Base-by-base conservation (phyloP, 2,888 invertebrate genomes). In the Agrochola litura region DNA sequence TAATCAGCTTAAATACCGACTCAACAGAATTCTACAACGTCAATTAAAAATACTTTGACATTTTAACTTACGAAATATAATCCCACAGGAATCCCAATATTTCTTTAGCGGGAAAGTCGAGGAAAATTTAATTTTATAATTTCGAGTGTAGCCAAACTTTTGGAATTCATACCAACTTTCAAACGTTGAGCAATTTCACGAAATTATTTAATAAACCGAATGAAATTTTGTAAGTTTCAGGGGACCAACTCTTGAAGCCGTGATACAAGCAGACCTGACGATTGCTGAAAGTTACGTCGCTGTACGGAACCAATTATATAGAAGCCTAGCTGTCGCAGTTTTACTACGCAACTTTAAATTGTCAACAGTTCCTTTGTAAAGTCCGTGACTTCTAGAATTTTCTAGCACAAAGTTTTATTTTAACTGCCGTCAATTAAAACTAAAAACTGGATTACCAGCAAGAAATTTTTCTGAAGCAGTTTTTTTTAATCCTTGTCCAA, bases 181-280 rank as follows among this genome's bases (percentile, higher is more conserved):
- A 16, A 54, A 77, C 19, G 64, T 77, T 58, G 46, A 81, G 60
- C 43, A 58, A 81, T 67, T 81, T 75, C 52, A n/a, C 37, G 46
- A 65, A 79, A 79, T 75, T 19, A 73, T 81, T 81, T 78, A 58
- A 64, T 78, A 72, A 69, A 56, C 43, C 25, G 22, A 73, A 77
- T 73, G 58, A 67, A 46, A 70, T 75, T 52, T 77, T n/a, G 37
- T 12, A 73, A 64, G 22, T 79, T 66, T 67, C 41, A 25, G 56
- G 37, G 22, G 41, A 54, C 10, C 14, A 46, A 64, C 22, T 73
- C 65, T 10, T 22, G 6, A 58, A 73, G 43, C n/a, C 19, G 74
- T 77, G 58, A 66, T 72, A 30, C 25, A 54, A 69, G 41, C 74
- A 70, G 63, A 67, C 30, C 8, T 49, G 12, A n/a, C 19, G 30